Conservation (phyloP, 2,888 invertebrate species). For the Scrobipalpa costella region DNA sequence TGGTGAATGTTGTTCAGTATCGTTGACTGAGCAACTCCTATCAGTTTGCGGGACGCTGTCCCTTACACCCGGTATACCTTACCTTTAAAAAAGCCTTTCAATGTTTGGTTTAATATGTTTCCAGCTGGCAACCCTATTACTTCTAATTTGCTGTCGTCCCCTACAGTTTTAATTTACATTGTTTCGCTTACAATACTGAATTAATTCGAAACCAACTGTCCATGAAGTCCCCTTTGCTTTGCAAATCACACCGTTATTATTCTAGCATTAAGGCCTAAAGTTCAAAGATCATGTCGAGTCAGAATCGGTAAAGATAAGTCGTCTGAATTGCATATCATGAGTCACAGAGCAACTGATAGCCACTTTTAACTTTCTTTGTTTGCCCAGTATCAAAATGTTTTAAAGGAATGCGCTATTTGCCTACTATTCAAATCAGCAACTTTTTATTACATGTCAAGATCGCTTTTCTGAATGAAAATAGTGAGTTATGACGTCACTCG, state of each 20-base stretch:
- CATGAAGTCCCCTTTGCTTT: conserved; percentile 14
- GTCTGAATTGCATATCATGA: neutral
- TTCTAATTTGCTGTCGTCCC: conserved; percentile 29
- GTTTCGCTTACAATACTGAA: conserved; percentile 46
- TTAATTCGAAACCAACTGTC: conserved; percentile 13
- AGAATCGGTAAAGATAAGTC: neutral
- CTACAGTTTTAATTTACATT: conserved; percentile 49
- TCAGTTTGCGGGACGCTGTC: no score
- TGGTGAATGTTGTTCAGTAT: no score
- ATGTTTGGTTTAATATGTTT: no score
- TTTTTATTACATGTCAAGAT: no score
- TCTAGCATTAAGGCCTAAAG: conserved; percentile 4
- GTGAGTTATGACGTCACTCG: no score
- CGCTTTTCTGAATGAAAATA: no score
- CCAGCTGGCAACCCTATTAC: neutral
- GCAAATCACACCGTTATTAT: neutral
- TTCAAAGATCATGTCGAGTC: neutral
- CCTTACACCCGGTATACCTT: no score
- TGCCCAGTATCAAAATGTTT: no score
- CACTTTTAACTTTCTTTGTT: neutral
- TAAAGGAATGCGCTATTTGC: no score
- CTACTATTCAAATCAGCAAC: no score
- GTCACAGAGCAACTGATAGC: neutral
- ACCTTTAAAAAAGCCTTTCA: no score
- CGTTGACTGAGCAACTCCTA: no score